phyloP scores from a whole-genome alignment of 2,113 vertebrate species.

The Pogona vitticeps region DNA sequence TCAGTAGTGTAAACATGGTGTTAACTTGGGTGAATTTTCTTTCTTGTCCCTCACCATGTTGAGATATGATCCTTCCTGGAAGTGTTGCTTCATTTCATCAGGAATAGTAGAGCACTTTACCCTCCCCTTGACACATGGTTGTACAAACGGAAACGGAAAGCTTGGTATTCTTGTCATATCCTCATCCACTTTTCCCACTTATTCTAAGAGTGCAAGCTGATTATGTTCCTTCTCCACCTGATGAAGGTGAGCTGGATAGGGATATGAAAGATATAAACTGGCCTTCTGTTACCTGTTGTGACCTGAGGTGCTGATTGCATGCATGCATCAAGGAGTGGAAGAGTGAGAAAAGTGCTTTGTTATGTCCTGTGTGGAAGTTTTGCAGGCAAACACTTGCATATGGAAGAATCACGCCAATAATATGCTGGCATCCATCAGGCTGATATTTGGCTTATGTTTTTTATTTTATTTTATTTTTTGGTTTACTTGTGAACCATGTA shows the following conservation, averaged over 20 bases:
- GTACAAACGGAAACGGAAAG: background rate
- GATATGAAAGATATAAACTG: background rate
- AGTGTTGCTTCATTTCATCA: background rate
- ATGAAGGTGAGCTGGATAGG: background rate
- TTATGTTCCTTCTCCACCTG: background rate
- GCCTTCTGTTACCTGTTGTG: background rate
- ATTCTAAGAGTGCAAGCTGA: background rate
- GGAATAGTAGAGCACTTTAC: background rate
- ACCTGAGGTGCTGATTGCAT: background rate
- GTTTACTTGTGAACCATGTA: slow-evolving; percentile 95
- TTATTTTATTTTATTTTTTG: slow-evolving; percentile 81
- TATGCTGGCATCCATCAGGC: slow-evolving; percentile 79
- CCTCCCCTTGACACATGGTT: background rate
- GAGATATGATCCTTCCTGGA: slow-evolving; percentile 13
- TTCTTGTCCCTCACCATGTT: background rate
- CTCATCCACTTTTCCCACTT: background rate
- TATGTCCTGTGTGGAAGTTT: background rate
- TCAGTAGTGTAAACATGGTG: slow-evolving; percentile 75
- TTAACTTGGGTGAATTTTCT: slow-evolving; percentile 67
- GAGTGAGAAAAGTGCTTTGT: background rate
- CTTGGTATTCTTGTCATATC: background rate
- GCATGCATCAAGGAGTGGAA: background rate
- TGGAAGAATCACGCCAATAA: slow-evolving; percentile 70
- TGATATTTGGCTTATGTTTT: slow-evolving; percentile 65
- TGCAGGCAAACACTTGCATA: slow-evolving; percentile 35